Conservation (phyloP, 2,888 invertebrate species). For the Rhogogaster chlorosoma region DNA sequence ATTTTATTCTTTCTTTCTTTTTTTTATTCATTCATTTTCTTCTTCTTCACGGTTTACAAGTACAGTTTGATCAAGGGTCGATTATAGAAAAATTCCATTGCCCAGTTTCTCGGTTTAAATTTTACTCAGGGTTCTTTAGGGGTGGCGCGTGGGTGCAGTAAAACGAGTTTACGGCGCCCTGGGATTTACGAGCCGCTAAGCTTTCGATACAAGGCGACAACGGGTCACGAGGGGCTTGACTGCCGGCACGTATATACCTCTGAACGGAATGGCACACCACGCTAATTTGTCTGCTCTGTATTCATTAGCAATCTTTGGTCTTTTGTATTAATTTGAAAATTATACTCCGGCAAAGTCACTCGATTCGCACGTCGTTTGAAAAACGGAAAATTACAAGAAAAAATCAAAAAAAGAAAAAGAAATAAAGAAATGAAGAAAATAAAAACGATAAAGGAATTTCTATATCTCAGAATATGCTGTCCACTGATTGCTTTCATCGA, state of each 20-base stretch:
- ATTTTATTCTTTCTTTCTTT: no score
- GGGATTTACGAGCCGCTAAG: conserved; percentile 49
- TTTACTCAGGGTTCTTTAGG: neutral
- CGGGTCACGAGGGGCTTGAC: conserved; percentile 25
- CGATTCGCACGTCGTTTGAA: neutral
- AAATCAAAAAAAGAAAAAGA: neutral
- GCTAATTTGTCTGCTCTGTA: conserved; percentile 35
- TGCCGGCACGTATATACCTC: neutral
- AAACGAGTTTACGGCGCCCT: conserved; percentile 35
- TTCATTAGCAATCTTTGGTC: conserved; percentile 5
- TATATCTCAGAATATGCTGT: neutral
- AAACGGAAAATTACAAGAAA: neutral
- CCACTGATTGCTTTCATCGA: neutral
- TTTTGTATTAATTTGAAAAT: neutral
- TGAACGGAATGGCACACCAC: conserved; percentile 27
- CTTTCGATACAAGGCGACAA: conserved; percentile 47
- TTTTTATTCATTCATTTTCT: neutral
- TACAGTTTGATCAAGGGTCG: neutral
- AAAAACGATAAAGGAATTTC: neutral
- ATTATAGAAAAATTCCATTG: neutral
- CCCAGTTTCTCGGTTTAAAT: neutral
- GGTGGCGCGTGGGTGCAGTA: conserved; percentile 26
- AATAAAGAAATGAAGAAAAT: neutral
- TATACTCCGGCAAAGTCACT: neutral
- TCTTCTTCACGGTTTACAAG: neutral